Evolutionary conservation across 2,113 vertebrate species (phyloP).

Genomic region (Chloebia gouldiae): DNA sequence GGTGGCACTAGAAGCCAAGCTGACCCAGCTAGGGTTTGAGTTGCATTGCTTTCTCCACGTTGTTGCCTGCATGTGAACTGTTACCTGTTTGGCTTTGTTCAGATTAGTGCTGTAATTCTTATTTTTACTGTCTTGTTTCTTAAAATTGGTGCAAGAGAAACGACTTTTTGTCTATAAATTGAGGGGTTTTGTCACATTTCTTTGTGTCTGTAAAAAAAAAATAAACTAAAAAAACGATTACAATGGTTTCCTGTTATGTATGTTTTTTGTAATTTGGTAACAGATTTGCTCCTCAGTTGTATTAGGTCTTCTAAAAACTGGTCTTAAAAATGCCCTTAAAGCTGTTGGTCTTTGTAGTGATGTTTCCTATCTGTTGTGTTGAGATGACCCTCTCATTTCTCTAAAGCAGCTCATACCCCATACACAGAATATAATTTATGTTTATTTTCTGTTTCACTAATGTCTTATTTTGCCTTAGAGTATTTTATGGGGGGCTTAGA

Average conservation of each 20-base stretch:
- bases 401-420: neutral
- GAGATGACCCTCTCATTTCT: neutral
- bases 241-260: neutral
- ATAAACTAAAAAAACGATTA: neutral
- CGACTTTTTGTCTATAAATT: neutral
- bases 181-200: neutral
- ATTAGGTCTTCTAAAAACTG: neutral
- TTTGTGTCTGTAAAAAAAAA: neutral
- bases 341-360: neutral
- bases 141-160: neutral
- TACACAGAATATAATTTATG: neutral
- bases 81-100: neutral
- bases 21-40: neutral
- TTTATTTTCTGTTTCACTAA: neutral
- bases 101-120: neutral
- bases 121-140: neutral
- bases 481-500: neutral
- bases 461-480: neutral
- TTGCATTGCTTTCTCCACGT: neutral
- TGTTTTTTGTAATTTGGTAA: neutral
- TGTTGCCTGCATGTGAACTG: neutral
- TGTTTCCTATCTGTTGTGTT: neutral
- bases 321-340: neutral
- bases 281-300: neutral
- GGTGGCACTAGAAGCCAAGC: conserved; percentile 42